Base-by-base conservation (phyloP, 2,113 vertebrate species). In the Nyctereutes procyonoides region DNA sequence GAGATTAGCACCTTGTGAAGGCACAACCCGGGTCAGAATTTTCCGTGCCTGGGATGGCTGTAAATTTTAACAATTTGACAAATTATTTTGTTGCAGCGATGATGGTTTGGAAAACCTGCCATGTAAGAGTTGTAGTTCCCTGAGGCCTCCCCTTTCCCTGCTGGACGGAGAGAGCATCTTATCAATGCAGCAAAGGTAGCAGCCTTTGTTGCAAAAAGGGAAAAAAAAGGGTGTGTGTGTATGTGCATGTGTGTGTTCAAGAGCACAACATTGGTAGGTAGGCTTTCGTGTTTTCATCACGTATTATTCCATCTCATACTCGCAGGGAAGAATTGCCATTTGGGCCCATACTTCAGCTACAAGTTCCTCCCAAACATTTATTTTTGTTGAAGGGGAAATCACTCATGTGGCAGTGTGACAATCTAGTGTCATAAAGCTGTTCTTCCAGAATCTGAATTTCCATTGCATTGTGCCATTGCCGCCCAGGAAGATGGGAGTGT, bases 1-100 rank as follows among this genome's bases (percentile, higher is more conserved):
- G 98, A 98, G 98, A 98, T 98, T 98, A 98, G 97, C 96, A 74
- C 96, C 26, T 48, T 90, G 97, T 69, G 97, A 98, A 98, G 98
- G 95, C 98, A 93, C 96, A 92, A 67, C 87, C 95, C 83, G 56
- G 7, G 93, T 84, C 92, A 96, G 98, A 97, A 95, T 98, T 92
- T 58, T 97, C 85, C 32, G 71, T 62, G 81, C 97, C 53, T 96
- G 93, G 84, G 35, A 83, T 69, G 77, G 95, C 95, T 97, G 97
- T 92, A 97, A 95, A 93, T 98, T 98, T 93, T 98, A 97, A 98
- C 98, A 95, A 90, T 98, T 95, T 97, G 97, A 98, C 96, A 95
- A 98, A 98, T 97, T 96, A 95, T 97, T 98, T 98, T 97, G 96
- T 96, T 82, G 88, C 26, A 7, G 0, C 95, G 84, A 89, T 94